These are phyloP conservation scores for Drosophila emarginata DNA, from an alignment of 2,888 invertebrate species.

Conservation along the genomic window DNA sequence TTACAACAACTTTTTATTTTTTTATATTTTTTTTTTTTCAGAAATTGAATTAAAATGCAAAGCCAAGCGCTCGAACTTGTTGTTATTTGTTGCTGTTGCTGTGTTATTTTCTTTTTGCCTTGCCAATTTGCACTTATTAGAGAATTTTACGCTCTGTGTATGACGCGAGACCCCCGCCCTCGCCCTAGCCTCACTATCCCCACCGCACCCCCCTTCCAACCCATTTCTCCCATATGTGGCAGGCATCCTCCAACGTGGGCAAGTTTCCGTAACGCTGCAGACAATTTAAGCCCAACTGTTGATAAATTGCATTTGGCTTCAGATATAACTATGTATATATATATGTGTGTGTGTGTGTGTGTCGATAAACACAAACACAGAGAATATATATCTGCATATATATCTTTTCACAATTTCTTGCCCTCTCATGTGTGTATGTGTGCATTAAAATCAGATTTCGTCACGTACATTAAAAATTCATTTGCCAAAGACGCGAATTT, in stretches of 20 bases:
- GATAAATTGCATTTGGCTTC: conserved; percentile 73
- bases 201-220: background rate
- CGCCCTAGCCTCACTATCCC: background rate
- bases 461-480: conserved; percentile 74
- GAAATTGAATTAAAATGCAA: conserved; percentile 74
- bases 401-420: conserved; percentile 12
- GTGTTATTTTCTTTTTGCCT: conserved; percentile 25
- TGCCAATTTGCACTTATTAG: conserved; percentile 66
- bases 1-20: conserved; percentile 26
- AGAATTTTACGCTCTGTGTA: conserved; percentile 49
- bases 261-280: conserved; percentile 68
- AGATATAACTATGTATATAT: conserved; percentile 37
- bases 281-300: conserved; percentile 75
- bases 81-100: conserved; percentile 17
- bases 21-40: background rate
- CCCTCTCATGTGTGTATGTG: conserved; percentile 39
- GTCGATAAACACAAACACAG: too few species aligned
- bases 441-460: conserved; percentile 73
- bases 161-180: conserved; percentile 13
- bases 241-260: conserved; percentile 46
- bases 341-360: background rate
- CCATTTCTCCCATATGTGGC: background rate
- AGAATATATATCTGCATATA: background rate
- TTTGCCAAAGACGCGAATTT: conserved; percentile 51
- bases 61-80: conserved; percentile 32